These are phyloP conservation scores for Delia radicum DNA, from an alignment of 1,140 invertebrate genomes.

Conservation along the genomic window DNA sequence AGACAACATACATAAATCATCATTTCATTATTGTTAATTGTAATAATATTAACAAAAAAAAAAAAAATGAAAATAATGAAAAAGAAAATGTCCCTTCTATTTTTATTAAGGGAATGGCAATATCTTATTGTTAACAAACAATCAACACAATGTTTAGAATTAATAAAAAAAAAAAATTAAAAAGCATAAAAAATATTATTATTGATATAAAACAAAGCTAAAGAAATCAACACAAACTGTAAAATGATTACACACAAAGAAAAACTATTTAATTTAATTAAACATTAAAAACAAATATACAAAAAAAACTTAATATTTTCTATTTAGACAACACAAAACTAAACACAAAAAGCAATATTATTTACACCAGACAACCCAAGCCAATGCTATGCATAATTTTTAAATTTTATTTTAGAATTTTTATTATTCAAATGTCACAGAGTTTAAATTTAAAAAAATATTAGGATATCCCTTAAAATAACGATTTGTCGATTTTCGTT, in stretches of 20 bases:
- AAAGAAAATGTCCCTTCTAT: background rate
- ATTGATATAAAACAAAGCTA: background rate
- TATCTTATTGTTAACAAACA: background rate
- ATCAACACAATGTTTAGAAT: background rate
- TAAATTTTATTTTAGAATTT: no score
- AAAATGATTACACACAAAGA: constrained; percentile 5
- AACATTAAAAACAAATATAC: background rate
- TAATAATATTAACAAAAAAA: background rate
- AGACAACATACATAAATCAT: background rate
- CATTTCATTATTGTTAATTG: background rate
- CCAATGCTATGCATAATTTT: no score
- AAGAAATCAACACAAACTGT: background rate
- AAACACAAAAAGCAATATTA: no score
- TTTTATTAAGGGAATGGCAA: constrained; percentile 3
- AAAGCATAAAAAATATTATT: no score
- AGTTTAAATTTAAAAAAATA: no score
- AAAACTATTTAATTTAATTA: background rate
- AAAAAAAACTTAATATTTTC: background rate
- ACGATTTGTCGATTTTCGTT: no score
- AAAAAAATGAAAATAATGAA: background rate
- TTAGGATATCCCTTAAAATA: no score
- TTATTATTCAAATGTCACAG: no score
- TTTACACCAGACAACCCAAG: no score
- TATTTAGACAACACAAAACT: background rate
- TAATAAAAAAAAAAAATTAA: no score